These are phyloP conservation scores for Cygnus atratus DNA, from an alignment of 2,113 vertebrate genomes.

Conservation along the genomic window DNA sequence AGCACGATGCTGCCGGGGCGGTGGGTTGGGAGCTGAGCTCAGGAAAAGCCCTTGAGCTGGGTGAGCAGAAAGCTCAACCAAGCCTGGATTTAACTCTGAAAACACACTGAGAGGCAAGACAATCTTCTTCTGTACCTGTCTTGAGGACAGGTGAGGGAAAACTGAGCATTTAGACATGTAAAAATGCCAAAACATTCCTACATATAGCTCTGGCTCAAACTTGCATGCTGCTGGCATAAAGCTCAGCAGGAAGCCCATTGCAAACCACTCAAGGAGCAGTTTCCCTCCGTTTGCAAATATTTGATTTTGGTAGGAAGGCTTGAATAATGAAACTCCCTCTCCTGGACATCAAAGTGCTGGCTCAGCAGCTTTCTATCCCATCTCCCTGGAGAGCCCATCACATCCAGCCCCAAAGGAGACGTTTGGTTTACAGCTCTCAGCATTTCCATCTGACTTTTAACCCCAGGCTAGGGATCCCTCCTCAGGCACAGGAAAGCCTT, in stretches of 20 bases:
- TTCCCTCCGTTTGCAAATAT: slow-evolving; percentile 5
- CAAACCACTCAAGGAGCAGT: background rate
- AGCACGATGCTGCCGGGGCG: accelerated
- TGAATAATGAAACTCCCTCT: background rate
- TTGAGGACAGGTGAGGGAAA: background rate
- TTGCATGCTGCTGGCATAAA: background rate
- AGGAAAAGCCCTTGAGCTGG: background rate
- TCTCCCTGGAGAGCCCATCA: background rate
- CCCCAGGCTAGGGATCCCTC: background rate
- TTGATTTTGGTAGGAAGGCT: background rate
- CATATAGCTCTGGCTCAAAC: background rate
- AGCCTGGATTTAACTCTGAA: background rate
- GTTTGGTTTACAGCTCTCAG: background rate
- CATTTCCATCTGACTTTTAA: background rate
- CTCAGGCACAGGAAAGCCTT: background rate
- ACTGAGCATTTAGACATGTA: background rate
- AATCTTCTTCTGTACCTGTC: background rate
- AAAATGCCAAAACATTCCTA: background rate
- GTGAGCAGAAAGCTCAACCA: background rate
- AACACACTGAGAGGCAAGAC: background rate
- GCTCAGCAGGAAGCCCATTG: background rate
- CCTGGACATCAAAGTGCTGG: background rate
- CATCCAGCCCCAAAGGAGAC: background rate
- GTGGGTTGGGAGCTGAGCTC: background rate
- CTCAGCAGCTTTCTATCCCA: background rate